Conservation (phyloP, 2,113 vertebrate genomes). For the Eulemur macaco region DNA sequence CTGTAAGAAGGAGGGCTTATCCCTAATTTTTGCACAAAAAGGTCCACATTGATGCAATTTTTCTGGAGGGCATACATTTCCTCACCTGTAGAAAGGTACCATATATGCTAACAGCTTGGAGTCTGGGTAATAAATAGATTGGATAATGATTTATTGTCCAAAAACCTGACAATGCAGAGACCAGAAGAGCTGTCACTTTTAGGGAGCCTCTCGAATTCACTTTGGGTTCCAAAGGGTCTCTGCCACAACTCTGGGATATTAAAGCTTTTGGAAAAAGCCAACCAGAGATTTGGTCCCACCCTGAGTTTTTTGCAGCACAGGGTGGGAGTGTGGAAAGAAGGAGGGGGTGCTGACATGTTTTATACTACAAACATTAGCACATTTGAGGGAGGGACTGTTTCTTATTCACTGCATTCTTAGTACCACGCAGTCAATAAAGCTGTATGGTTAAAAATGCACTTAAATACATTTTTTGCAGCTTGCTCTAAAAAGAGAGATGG, state of each 20-base stretch:
- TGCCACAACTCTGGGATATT: neutral
- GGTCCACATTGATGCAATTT: neutral
- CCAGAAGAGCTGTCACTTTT: neutral
- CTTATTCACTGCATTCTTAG: neutral
- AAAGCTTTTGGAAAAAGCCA: neutral
- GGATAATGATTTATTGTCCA: neutral
- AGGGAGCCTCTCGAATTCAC: neutral
- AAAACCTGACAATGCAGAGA: neutral
- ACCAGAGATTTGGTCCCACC: neutral
- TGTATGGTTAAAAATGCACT: neutral
- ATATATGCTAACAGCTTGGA: neutral
- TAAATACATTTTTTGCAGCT: neutral
- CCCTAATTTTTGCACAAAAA: neutral
- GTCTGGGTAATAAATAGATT: neutral
- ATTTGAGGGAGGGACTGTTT: neutral
- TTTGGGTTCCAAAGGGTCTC: neutral
- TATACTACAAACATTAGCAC: neutral
- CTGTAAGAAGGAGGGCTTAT: neutral
- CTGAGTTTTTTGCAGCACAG: neutral
- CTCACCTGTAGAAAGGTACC: neutral
- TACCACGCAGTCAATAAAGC: neutral
- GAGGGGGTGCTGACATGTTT: neutral
- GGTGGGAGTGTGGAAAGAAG: fast-evolving
- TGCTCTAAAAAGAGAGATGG: neutral
- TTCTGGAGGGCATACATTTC: neutral